A percentile compares a stretch with the other conserved stretches of the same genome.
Conservation (phyloP, 2,797 vertebrate genomes). For the Lacerta bilineata region DNA sequence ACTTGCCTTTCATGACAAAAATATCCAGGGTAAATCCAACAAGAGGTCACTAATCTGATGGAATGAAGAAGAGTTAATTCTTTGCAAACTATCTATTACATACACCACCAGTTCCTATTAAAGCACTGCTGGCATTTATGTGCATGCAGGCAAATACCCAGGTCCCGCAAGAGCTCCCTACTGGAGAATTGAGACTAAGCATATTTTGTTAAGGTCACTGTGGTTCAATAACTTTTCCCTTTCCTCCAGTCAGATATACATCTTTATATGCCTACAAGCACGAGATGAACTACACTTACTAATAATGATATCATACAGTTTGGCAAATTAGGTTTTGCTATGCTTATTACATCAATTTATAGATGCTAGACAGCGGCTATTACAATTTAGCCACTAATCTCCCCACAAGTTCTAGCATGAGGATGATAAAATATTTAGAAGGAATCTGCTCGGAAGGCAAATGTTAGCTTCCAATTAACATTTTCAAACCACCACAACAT, state of each 20-base stretch:
- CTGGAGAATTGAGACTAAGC: not conserved
- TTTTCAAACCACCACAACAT: constrained; percentile 16
- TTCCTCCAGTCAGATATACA: not conserved
- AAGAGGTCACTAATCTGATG: not conserved
- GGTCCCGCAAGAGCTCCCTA: not conserved
- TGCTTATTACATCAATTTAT: not conserved
- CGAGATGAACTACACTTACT: constrained; percentile 17
- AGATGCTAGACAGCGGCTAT: constrained; percentile 6
- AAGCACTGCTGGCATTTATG: not conserved
- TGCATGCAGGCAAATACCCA: not conserved
- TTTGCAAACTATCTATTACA: not conserved
- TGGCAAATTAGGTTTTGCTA: constrained; percentile 10
- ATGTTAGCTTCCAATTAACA: constrained; percentile 9
- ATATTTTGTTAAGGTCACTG: not conserved
- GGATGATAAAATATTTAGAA: constrained; percentile 28
- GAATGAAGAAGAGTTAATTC: not conserved
- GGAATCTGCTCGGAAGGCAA: constrained; percentile 31
- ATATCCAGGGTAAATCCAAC: not conserved
- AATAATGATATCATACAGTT: constrained; percentile 22
- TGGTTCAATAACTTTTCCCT: not conserved
- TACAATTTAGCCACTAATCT: constrained; percentile 31
- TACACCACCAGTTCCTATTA: not conserved
- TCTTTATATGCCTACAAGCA: constrained; percentile 26
- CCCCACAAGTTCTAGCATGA: constrained; percentile 31
- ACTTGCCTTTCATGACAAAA: not conserved